Evolutionary conservation across 2,888 invertebrate species (phyloP).

Genomic region (Eupithecia abbreviata): DNA sequence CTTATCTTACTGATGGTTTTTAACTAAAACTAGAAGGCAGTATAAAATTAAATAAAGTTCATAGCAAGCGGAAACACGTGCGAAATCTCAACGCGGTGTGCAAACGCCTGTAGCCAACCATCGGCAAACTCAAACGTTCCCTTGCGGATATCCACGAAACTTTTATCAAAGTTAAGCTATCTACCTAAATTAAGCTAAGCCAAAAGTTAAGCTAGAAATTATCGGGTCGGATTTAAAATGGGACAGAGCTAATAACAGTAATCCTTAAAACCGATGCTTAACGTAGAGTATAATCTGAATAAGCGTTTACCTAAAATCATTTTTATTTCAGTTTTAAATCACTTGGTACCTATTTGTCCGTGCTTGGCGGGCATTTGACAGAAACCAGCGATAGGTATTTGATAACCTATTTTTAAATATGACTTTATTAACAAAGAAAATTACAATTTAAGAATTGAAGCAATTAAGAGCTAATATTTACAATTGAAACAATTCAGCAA

Average conservation of each 20-base stretch:
- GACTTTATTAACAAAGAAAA: no score
- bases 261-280: not conserved
- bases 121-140: slow-evolving; percentile 7
- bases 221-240: not conserved
- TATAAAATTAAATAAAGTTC: not conserved
- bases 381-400: not conserved
- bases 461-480: no score
- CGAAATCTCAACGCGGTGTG: not conserved
- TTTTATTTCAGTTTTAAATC: not conserved
- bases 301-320: not conserved
- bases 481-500: no score
- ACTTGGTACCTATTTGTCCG: not conserved
- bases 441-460: no score
- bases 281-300: not conserved
- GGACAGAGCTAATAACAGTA: not conserved
- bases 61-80: not conserved
- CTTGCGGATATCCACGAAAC: slow-evolving; percentile 7
- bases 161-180: slow-evolving; percentile 9
- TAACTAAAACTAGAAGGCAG: no score
- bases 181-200: slow-evolving; percentile 15
- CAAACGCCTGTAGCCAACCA: not conserved
- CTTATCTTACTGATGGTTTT: no score
- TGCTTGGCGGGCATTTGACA: not conserved
- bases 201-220: slow-evolving; percentile 8
- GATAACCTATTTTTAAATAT: not conserved